phyloP scores from a whole-genome alignment of 2,888 invertebrate genomes.

The Esperia sulphurella region DNA sequence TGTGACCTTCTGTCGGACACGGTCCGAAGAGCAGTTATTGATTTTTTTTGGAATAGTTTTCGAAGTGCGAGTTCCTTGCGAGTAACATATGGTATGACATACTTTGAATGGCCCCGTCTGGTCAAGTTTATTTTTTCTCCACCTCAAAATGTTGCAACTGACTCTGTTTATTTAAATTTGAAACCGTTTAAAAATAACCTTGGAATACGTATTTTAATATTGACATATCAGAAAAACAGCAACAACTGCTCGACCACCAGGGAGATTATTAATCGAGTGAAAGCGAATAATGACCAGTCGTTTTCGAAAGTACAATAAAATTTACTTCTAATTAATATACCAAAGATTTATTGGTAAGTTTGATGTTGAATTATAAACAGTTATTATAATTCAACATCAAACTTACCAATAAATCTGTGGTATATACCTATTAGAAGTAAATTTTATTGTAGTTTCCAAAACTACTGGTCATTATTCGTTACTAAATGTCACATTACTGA shows the following conservation, averaged over 20 bases:
- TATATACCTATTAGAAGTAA: no score
- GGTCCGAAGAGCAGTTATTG: conserved; percentile 58
- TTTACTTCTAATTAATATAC: neutral
- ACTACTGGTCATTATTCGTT: no score
- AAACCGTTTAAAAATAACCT: conserved; percentile 4
- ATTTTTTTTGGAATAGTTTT: conserved; percentile 61
- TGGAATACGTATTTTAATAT: conserved; percentile 8
- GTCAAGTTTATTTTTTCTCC: conserved; percentile 47
- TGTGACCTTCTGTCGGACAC: conserved; percentile 66
- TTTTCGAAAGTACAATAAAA: conserved; percentile 9
- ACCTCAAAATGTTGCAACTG: conserved; percentile 38
- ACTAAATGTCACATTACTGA: no score
- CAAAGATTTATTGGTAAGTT: neutral
- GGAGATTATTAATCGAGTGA: conserved; percentile 22
- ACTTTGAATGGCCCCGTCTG: conserved; percentile 55
- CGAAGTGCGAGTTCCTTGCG: conserved; percentile 43
- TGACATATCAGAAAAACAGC: conserved; percentile 14
- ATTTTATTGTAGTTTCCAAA: no score
- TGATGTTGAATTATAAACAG: no score
- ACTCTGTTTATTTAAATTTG: conserved; percentile 31
- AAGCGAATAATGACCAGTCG: conserved; percentile 18
- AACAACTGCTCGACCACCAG: conserved; percentile 15
- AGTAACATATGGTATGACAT: conserved; percentile 66
- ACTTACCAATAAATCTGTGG: no score
- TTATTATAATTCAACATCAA: no score